Evolutionary conservation across 2,113 vertebrate species (phyloP).

Genomic region (Bos indicus): DNA sequence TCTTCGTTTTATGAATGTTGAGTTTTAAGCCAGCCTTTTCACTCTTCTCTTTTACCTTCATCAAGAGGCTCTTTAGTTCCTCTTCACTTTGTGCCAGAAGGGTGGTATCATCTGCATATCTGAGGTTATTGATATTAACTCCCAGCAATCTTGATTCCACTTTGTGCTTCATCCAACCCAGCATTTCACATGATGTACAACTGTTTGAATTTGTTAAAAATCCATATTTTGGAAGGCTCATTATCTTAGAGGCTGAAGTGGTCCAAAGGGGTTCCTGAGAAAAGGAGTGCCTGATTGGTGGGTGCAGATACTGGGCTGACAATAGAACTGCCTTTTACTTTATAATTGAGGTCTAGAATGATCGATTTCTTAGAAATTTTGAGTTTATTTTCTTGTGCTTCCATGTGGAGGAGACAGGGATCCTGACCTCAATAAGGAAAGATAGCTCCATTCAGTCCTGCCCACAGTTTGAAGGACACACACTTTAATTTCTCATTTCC

Average conservation of each 20-base stretch:
- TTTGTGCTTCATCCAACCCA: neutral
- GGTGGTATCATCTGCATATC: neutral
- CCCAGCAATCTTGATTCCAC: neutral
- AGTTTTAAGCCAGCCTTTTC: neutral
- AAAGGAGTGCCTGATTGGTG: neutral
- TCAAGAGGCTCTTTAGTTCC: neutral
- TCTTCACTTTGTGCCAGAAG: neutral
- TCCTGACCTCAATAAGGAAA: neutral
- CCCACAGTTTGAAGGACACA: neutral
- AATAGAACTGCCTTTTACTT: neutral
- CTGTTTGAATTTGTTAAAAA: neutral
- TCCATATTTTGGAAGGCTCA: neutral
- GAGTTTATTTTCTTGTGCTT: neutral
- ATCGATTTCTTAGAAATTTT: neutral
- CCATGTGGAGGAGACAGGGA: neutral
- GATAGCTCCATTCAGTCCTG: neutral
- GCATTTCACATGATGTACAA: neutral
- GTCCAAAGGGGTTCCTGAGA: neutral
- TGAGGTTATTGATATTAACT: neutral
- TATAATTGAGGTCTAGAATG: neutral
- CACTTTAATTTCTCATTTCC: neutral
- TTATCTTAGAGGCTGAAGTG: neutral
- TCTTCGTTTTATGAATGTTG: neutral
- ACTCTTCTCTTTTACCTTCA: neutral
- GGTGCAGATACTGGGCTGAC: neutral